Base-by-base conservation (phyloP, 2,113 vertebrate species). In the Erythrolamprus reginae region DNA sequence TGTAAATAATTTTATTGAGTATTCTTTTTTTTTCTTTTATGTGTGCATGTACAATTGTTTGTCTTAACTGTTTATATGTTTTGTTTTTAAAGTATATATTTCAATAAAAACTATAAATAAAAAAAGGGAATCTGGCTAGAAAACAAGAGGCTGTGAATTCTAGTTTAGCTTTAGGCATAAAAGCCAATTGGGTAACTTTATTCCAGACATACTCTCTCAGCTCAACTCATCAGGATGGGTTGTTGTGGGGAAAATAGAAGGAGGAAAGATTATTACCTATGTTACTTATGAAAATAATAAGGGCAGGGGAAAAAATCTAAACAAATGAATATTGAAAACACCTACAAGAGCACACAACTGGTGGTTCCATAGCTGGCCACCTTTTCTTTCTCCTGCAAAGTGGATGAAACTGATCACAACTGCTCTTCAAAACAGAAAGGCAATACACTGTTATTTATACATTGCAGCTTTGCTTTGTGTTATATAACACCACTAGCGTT, bases 331-430 rank as follows among this genome's bases (percentile, higher is more conserved):
- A 50, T 50, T 50, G 6, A 45, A 87, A 42, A 45, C 23, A 51
- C 12, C 2, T 0, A 28, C 82, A 89, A 89, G 93, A 92, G 91
- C 93, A 89, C 10, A 87, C 90, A 94, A 53, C 48, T 90, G 50
- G 2, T 92, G 86, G 6, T 33, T 87, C 3, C 42, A 23, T 85
- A 6, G 24, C 42, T 92, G 47, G 0, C 2, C 42, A 91, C 48
- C 28, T 90, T 92, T 91, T 53, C 89, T 90, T 93, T 91, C 84
- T 87, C 1, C 38, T 92, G 88, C 1, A 70, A n/a, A 82, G 92
- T 90, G 1, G 2, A 65, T 51, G 55, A 24, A 84, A 84, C 12
- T n/a, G 83, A 19, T n/a, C 24, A 77, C 33, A 77, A 42, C 3
- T 42, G 70, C 33, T 77, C 65, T 77, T 42, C 86, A 38, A 85